Base-by-base conservation (phyloP, 2,797 vertebrate species). In the Sarcoramphus papa region DNA sequence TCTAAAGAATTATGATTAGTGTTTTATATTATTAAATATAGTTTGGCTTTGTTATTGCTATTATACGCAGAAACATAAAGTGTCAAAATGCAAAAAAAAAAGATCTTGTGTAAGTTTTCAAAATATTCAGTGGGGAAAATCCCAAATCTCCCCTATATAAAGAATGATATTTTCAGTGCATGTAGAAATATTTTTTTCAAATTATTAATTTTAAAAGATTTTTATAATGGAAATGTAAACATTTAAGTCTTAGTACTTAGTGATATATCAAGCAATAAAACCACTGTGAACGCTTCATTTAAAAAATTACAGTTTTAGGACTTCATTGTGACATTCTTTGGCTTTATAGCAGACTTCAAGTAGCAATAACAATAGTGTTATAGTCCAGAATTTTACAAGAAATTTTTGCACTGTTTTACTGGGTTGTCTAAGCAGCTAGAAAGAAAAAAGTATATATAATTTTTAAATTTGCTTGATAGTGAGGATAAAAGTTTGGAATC, bases 401-500 rank as follows among this genome's bases (percentile, higher is more conserved):
- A 11, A 3, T 9, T 15, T 14, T 50, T 90, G 31, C 51, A 37
- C 5, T 62, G 60, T 76, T 89, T 81, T 82, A 21, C n/a, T 94
- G 37, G 21, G 3, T 80, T 91, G 22, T 85, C 35, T 88, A 40
- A 91, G 35, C 35, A 35, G 43, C 62, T 93, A n/a, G 23, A 31
- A 31, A 82, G 62, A 76, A 60, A 77, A 56, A 92, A 59, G 19
- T 48, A 77, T 45, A 31, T 86, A 48, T 90, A 68, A 73, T 78
- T 96, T 78, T 41, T 40, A 43, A 78, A 90, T 96, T 97, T 98
- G 20, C 86, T 97, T 98, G 92, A 40, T 93, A 99, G 99, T 90
- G 99, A 99, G 86, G 98, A 98, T 97, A 96, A 95, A 96, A 93
- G 96, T 97, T 97, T 99, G 98, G 98, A 99, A 97, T 98, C 99